Percentiles rank a stretch among this genome's conserved stretches.
Evolutionary conservation across 2,797 vertebrate species (phyloP).

Genomic region (Chromobotia macracanthus): DNA sequence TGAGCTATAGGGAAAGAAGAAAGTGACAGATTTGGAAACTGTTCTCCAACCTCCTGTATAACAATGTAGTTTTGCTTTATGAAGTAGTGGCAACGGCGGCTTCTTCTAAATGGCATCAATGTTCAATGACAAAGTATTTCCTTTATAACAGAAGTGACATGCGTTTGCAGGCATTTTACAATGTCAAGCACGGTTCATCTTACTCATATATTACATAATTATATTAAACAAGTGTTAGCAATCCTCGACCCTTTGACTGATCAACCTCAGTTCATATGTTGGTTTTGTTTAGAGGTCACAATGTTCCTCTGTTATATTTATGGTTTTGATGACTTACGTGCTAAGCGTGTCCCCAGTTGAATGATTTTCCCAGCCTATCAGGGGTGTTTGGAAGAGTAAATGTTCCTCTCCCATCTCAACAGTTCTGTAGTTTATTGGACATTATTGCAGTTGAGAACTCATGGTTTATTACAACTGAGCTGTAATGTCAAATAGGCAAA

Average conservation of each 20-base stretch:
- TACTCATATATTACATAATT: background rate
- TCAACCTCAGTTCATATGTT: constrained; percentile 31
- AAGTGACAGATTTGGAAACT: background rate
- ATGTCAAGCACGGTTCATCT: background rate
- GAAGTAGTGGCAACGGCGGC: no score
- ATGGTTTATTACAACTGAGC: constrained; percentile 6
- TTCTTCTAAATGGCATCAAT: no score
- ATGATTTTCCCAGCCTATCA: constrained; percentile 43
- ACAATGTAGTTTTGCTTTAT: no score
- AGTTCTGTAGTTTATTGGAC: background rate
- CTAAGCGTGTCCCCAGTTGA: constrained; percentile 32
- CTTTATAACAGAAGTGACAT: no score
- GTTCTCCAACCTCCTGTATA: no score
- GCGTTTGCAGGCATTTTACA: background rate
- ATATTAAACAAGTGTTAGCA: background rate
- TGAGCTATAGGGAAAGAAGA: background rate
- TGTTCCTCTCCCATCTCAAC: background rate
- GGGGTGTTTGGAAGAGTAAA: constrained; percentile 3
- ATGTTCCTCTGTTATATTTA: constrained; percentile 44
- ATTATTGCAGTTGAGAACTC: background rate
- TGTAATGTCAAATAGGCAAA: background rate
- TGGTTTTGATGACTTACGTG: constrained; percentile 42
- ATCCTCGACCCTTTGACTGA: background rate
- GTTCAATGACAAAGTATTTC: no score
- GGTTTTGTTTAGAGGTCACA: constrained; percentile 41